phyloP scores from a whole-genome alignment of 2,888 invertebrate species.

The Temnothorax rugatulus region DNA sequence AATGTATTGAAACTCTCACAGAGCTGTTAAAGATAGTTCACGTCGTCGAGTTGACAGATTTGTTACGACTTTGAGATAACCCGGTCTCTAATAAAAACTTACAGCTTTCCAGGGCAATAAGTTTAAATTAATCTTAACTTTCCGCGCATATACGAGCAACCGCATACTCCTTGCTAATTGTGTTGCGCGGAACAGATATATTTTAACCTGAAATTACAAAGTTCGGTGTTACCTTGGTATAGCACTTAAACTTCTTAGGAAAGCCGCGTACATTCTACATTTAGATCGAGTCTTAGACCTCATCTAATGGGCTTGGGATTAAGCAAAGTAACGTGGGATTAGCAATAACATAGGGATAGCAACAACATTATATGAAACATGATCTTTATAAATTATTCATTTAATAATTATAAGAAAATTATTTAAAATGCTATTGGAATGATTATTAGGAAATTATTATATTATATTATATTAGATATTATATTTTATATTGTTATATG shows the following conservation, averaged over 20 bases:
- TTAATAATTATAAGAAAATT: neutral
- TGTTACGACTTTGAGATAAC: slow-evolving; percentile 38
- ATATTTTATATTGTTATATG: neutral
- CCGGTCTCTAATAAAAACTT: slow-evolving; percentile 40
- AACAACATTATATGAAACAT: neutral
- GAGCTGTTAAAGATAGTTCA: neutral
- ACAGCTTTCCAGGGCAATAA: slow-evolving; percentile 32
- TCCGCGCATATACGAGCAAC: slow-evolving; percentile 35
- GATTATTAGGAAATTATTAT: neutral
- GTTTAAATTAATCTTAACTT: slow-evolving; percentile 55
- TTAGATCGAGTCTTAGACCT: slow-evolving; percentile 31
- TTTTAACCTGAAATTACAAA: slow-evolving; percentile 49
- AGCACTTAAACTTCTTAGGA: slow-evolving; percentile 47
- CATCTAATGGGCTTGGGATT: slow-evolving; percentile 1
- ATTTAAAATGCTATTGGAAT: neutral
- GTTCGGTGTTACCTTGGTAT: slow-evolving; percentile 24
- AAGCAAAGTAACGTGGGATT: neutral
- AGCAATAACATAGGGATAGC: neutral
- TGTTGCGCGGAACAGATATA: slow-evolving; percentile 52
- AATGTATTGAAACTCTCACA: slow-evolving; percentile 21
- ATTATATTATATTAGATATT: neutral
- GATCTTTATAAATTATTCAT: slow-evolving; percentile 1
- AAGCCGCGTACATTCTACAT: slow-evolving; percentile 42
- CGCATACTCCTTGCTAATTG: slow-evolving; percentile 41
- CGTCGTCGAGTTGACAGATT: slow-evolving; percentile 6